These are phyloP conservation scores for Tachyglossus aculeatus DNA, from an alignment of 2,797 vertebrate genomes.

Conservation along the genomic window DNA sequence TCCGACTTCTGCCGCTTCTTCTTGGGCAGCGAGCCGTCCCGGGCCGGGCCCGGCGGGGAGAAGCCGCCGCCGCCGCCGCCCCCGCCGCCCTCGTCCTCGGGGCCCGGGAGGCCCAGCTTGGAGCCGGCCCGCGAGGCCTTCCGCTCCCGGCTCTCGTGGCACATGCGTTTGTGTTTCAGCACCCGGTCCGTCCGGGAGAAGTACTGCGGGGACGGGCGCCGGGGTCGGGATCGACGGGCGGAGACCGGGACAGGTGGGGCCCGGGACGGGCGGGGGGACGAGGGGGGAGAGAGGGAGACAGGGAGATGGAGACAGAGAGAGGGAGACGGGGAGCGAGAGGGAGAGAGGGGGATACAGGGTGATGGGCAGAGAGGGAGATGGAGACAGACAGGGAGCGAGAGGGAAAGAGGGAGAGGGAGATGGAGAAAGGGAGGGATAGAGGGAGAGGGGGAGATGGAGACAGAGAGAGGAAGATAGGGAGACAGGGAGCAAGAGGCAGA, in stretches of 20 bases:
- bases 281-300: background rate
- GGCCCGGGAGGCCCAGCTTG: slow-evolving; percentile 85
- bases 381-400: too few species aligned
- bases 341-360: background rate
- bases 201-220: slow-evolving; percentile 79
- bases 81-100: slow-evolving; percentile 79
- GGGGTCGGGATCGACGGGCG: background rate
- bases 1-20: slow-evolving; percentile 94
- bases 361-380: background rate
- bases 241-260: too few species aligned
- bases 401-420: too few species aligned
- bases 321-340: background rate
- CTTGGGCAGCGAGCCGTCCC: slow-evolving; percentile 93
- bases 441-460: too few species aligned
- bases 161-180: slow-evolving; percentile 98
- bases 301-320: background rate
- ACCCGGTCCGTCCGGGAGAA: slow-evolving; percentile 98
- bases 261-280: background rate
- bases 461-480: too few species aligned
- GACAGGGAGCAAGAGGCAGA: too few species aligned
- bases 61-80: slow-evolving; percentile 73
- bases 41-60: slow-evolving; percentile 81
- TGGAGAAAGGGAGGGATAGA: too few species aligned
- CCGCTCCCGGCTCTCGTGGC: slow-evolving; percentile 96
- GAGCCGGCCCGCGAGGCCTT: slow-evolving; percentile 86